Conservation (phyloP, 2,888 invertebrate species). For the Plagodis pulveraria region DNA sequence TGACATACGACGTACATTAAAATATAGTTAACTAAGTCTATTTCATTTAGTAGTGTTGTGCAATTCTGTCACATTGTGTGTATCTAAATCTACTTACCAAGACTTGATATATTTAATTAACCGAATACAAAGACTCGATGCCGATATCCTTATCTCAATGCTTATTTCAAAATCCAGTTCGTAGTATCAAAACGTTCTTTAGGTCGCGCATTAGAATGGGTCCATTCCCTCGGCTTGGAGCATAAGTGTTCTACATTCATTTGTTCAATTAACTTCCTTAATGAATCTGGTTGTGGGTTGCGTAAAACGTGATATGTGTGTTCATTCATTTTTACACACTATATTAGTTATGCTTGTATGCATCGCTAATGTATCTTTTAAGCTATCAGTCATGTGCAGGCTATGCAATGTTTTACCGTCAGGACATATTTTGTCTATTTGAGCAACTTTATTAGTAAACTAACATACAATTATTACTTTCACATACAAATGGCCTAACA, state of each 20-base stretch:
- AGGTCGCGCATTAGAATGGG: constrained; percentile 41
- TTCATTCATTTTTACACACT: constrained; percentile 29
- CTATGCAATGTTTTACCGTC: not conserved
- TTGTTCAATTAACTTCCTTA: constrained; percentile 51
- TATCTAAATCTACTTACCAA: not conserved
- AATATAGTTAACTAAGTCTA: no score
- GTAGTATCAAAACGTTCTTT: constrained; percentile 52
- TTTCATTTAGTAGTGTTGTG: not conserved
- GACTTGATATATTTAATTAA: constrained; percentile 1
- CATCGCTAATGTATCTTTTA: not conserved
- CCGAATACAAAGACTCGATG: constrained; percentile 5
- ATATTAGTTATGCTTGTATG: constrained; percentile 13
- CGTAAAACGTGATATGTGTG: constrained; percentile 24
- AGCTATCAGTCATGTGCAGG: not conserved
- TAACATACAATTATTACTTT: no score
- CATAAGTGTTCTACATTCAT: constrained; percentile 45
- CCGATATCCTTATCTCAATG: constrained; percentile 32
- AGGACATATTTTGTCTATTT: no score
- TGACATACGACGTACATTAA: no score
- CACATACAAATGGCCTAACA: no score
- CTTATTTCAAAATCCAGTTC: constrained; percentile 42
- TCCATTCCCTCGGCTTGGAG: constrained; percentile 53
- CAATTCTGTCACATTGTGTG: not conserved
- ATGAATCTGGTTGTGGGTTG: constrained; percentile 40
- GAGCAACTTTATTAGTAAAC: no score